A percentile compares a stretch with the other conserved stretches of the same genome.
Conservation (phyloP, 2,113 vertebrate species). For the Marmota monax region DNA sequence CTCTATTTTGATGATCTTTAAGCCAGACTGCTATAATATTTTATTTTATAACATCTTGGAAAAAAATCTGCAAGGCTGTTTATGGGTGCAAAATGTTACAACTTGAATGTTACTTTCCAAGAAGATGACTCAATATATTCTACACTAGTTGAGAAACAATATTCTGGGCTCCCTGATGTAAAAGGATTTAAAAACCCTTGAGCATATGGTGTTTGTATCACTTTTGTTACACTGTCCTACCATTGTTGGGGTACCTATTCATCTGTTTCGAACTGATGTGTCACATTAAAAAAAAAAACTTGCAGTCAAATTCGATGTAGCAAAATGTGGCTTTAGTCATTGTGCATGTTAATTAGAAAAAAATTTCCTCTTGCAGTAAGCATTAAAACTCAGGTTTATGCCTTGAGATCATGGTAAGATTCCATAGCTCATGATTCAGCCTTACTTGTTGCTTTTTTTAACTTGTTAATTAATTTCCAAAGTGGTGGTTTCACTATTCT, state of each 20-base stretch:
- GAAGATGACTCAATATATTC: slow-evolving; percentile 71
- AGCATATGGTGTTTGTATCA: slow-evolving; percentile 1
- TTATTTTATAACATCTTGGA: slow-evolving; percentile 86
- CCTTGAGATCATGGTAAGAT: slow-evolving; percentile 31
- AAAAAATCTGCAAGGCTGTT: slow-evolving; percentile 83
- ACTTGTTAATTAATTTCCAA: slow-evolving; percentile 43
- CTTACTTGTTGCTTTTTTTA: slow-evolving; percentile 4
- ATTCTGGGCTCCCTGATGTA: background rate
- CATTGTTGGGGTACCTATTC: background rate
- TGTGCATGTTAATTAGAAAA: slow-evolving; percentile 44
- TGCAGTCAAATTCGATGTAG: background rate
- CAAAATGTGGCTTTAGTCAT: slow-evolving; percentile 26
- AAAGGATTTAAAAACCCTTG: slow-evolving; percentile 63
- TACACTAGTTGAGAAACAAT: slow-evolving; percentile 51
- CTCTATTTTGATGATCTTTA: slow-evolving; percentile 84
- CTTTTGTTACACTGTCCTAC: background rate
- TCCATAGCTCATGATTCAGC: background rate
- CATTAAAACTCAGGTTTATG: slow-evolving; percentile 18
- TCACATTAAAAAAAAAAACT: slow-evolving; percentile 29
- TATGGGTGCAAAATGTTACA: slow-evolving; percentile 75
- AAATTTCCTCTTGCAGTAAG: background rate
- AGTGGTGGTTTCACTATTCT: background rate
- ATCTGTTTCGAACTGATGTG: slow-evolving; percentile 47
- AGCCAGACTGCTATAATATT: slow-evolving; percentile 79
- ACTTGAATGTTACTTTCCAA: slow-evolving; percentile 78